Evolutionary conservation across 2,888 invertebrate species (phyloP).

Genomic region (Eucriotettix oculatus): DNA sequence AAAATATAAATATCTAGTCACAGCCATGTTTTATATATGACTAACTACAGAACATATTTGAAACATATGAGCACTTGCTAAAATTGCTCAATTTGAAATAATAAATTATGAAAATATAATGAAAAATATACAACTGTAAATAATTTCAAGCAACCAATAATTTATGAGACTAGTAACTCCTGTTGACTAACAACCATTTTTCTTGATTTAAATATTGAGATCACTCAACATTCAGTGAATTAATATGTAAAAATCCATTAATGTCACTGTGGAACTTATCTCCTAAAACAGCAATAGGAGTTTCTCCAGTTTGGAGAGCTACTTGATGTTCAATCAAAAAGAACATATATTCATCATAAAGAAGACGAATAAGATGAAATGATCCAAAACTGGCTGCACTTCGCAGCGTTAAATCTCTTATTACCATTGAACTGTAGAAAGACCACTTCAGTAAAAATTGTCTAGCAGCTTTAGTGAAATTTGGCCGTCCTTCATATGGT

Average conservation of each 20-base stretch:
- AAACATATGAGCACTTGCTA: no score
- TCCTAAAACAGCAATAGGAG: slow-evolving; percentile 88
- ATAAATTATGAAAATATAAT: no score
- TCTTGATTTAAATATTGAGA: background rate
- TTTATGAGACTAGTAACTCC: no score
- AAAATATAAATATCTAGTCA: no score
- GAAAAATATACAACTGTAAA: no score
- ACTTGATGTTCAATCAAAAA: slow-evolving; percentile 94
- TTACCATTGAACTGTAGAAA: slow-evolving; percentile 75
- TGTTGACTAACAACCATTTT: no score
- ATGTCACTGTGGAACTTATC: slow-evolving; percentile 20
- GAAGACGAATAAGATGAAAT: slow-evolving; percentile 90
- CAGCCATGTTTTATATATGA: no score
- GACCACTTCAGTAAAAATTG: slow-evolving; percentile 58
- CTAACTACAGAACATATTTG: no score
- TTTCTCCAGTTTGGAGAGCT: slow-evolving; percentile 73
- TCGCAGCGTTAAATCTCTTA: slow-evolving; percentile 85
- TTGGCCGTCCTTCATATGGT: slow-evolving; percentile 59
- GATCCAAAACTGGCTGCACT: slow-evolving; percentile 98
- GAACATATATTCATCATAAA: slow-evolving; percentile 99
- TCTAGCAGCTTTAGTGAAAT: slow-evolving; percentile 68
- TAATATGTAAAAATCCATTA: background rate
- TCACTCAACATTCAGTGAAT: background rate
- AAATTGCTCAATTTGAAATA: no score
- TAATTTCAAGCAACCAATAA: no score